These are phyloP conservation scores for Drosophila flavopinicola DNA, from an alignment of 2,888 invertebrate species.

Conservation along the genomic window DNA sequence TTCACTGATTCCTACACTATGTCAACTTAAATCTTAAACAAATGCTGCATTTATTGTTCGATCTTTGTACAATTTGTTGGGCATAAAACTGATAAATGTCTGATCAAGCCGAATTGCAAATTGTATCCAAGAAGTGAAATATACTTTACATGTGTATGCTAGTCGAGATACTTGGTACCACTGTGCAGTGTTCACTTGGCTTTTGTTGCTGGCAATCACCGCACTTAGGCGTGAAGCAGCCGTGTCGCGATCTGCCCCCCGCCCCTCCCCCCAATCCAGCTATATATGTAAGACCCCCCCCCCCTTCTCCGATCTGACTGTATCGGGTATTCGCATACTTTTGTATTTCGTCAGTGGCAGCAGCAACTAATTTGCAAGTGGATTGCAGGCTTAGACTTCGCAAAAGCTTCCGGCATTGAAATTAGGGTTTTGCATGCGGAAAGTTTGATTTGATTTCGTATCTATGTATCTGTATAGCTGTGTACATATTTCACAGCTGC, in stretches of 20 bases:
- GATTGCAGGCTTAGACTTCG: slow-evolving; percentile 64
- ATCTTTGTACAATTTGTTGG: no score
- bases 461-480: background rate
- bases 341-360: slow-evolving; percentile 49
- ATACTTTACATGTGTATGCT: no score
- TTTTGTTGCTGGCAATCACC: slow-evolving; percentile 52
- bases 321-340: slow-evolving; percentile 31
- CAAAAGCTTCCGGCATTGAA: slow-evolving; percentile 71
- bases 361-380: slow-evolving; percentile 71
- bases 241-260: slow-evolving; percentile 37
- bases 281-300: slow-evolving; percentile 14
- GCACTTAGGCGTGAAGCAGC: slow-evolving; percentile 70
- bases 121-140: no score
- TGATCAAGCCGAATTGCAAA: no score
- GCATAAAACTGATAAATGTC: no score
- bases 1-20: no score
- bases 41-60: no score
- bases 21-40: no score
- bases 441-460: slow-evolving; percentile 59
- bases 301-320: slow-evolving; percentile 4
- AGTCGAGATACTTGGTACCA: no score
- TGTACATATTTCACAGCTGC: slow-evolving; percentile 27
- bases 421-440: slow-evolving; percentile 66
- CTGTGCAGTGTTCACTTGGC: slow-evolving; percentile 34
- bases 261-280: background rate